These are phyloP conservation scores for Neotragus moschatus DNA, from an alignment of 2,113 vertebrate genomes.

Conservation along the genomic window DNA sequence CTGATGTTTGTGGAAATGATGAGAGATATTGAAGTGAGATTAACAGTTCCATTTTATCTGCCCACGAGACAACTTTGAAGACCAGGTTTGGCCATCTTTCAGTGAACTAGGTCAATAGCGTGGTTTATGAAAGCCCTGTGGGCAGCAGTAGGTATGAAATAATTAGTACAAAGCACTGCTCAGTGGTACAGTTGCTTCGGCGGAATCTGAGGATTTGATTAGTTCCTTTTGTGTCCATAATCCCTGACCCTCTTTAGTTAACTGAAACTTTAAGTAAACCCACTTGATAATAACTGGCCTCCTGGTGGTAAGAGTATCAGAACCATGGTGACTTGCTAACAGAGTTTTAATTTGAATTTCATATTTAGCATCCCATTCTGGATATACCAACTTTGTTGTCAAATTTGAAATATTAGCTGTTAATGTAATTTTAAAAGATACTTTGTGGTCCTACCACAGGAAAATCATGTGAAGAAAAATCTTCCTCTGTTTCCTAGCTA, in stretches of 20 bases:
- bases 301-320: not conserved
- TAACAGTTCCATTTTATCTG: not conserved
- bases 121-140: not conserved
- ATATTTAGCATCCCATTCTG: not conserved
- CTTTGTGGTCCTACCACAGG: not conserved
- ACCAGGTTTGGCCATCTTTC: not conserved
- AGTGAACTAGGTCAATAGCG: not conserved
- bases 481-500: not conserved
- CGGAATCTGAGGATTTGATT: not conserved
- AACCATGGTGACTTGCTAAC: not conserved
- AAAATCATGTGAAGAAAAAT: not conserved
- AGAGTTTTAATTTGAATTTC: not conserved
- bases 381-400: not conserved
- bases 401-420: not conserved
- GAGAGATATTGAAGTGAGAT: not conserved
- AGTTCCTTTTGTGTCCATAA: not conserved
- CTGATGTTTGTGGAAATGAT: not conserved
- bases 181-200: not conserved
- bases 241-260: not conserved
- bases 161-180: not conserved
- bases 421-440: conserved; percentile 6
- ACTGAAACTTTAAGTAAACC: not conserved
- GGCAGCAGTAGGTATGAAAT: not conserved
- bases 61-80: not conserved
- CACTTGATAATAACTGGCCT: not conserved